These are phyloP conservation scores for Pantala flavescens DNA, from an alignment of 1,140 invertebrate genomes.

Conservation along the genomic window DNA sequence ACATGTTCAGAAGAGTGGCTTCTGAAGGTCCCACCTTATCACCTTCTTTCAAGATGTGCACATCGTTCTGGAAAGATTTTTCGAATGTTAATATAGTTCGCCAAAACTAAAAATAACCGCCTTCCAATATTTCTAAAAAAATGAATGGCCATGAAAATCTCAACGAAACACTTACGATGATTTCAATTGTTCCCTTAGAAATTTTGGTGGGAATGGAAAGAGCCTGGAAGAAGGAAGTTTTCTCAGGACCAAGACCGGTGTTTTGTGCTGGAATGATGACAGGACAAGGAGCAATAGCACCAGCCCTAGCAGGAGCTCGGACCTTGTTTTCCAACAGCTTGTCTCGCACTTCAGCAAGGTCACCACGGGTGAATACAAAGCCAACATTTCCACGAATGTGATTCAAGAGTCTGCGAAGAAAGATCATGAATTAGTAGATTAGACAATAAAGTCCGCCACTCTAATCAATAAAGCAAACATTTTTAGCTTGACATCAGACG, in stretches of 20 bases:
- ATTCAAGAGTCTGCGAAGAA: slow-evolving; percentile 59
- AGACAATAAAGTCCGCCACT: too few relatives aligned
- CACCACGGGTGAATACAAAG: slow-evolving; percentile 96
- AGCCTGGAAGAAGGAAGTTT: slow-evolving; percentile 99
- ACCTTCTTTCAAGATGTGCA: slow-evolving; percentile 88
- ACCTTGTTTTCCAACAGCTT: slow-evolving; percentile 94
- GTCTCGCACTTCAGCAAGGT: slow-evolving; percentile 87
- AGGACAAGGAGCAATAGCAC: slow-evolving; percentile 90
- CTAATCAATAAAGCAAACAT: too few relatives aligned
- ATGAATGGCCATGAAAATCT: neutral
- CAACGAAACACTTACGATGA: slow-evolving; percentile 57
- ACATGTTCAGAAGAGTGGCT: slow-evolving; percentile 97
- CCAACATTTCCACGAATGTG: slow-evolving; percentile 97
- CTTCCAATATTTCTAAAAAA: slow-evolving; percentile 6
- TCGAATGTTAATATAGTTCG: neutral
- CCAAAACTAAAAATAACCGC: neutral
- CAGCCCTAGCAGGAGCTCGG: slow-evolving; percentile 88
- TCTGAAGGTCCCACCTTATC: slow-evolving; percentile 98
- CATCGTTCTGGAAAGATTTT: slow-evolving; percentile 63
- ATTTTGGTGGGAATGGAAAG: slow-evolving; percentile 99
- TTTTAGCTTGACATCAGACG: too few relatives aligned
- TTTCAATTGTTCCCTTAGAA: slow-evolving; percentile 95
- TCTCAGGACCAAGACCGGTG: slow-evolving; percentile 96
- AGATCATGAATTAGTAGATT: slow-evolving; percentile 17
- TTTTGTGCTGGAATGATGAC: slow-evolving; percentile 98